phyloP scores from a whole-genome alignment of 2,888 invertebrate species.

The Mesodorylaimus sp. region DNA sequence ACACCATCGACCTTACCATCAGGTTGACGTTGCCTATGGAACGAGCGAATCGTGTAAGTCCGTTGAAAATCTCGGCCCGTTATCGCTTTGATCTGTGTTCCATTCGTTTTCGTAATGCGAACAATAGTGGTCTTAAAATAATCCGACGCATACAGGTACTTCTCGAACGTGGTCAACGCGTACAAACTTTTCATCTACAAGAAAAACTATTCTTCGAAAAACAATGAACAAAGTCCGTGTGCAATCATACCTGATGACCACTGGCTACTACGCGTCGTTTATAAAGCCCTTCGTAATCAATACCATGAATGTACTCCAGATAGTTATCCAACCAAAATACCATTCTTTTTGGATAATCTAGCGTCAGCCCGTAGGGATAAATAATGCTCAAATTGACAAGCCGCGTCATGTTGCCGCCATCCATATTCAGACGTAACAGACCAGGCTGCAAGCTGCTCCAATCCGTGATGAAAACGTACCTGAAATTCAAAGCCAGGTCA shows the following conservation, averaged over 20 bases:
- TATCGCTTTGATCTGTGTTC: slow-evolving; percentile 23
- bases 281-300: slow-evolving; percentile 51
- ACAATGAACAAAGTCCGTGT: not conserved
- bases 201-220: slow-evolving; percentile 6
- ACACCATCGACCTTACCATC: slow-evolving; percentile 41
- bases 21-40: slow-evolving; percentile 59
- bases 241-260: slow-evolving; percentile 7
- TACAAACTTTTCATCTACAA: slow-evolving; percentile 47
- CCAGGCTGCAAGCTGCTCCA: slow-evolving; percentile 48
- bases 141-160: slow-evolving; percentile 51
- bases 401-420: slow-evolving; percentile 44
- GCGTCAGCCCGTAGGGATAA: slow-evolving; percentile 52
- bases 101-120: slow-evolving; percentile 43
- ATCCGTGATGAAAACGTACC: slow-evolving; percentile 56
- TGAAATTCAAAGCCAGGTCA: slow-evolving; percentile 21
- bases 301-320: slow-evolving; percentile 55
- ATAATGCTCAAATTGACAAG: slow-evolving; percentile 51
- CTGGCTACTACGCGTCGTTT: slow-evolving; percentile 11
- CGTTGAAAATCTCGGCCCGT: slow-evolving; percentile 37
- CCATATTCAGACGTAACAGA: slow-evolving; percentile 47
- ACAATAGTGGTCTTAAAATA: slow-evolving; percentile 49
- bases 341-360: slow-evolving; percentile 48
- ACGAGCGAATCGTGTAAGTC: slow-evolving; percentile 49
- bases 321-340: slow-evolving; percentile 45
- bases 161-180: slow-evolving; percentile 54